These are phyloP conservation scores for Drosophila neutralis DNA, from an alignment of 2,888 invertebrate genomes.

Conservation along the genomic window DNA sequence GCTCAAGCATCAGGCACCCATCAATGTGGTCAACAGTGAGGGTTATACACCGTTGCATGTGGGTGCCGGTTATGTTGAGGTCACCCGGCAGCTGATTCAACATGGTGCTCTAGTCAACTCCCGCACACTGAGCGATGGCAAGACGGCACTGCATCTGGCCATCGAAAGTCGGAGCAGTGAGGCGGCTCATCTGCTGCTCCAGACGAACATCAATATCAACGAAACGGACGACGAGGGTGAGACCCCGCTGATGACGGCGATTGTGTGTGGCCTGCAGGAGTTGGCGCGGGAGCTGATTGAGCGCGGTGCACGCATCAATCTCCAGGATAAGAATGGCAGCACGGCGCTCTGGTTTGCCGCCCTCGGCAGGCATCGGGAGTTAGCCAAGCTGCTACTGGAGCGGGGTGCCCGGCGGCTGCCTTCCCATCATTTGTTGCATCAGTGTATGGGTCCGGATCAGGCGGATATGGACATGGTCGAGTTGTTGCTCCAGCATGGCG, in stretches of 20 bases:
- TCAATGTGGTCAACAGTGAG: conserved; percentile 88
- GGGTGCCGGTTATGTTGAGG: conserved; percentile 87
- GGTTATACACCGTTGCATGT: conserved; percentile 89
- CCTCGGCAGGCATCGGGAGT: conserved; percentile 67
- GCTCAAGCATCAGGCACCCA: conserved; percentile 87
- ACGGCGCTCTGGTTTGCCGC: conserved; percentile 83
- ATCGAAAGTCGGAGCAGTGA: conserved; percentile 86
- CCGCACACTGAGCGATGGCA: conserved; percentile 86
- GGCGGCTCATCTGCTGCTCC: conserved; percentile 86
- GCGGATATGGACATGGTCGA: conserved; percentile 85
- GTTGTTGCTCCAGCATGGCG: conserved; percentile 78
- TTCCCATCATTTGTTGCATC: conserved; percentile 89
- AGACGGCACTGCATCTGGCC: conserved; percentile 88
- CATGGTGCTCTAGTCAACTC: conserved; percentile 87
- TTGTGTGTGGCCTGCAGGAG: conserved; percentile 79
- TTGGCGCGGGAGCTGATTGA: conserved; percentile 86
- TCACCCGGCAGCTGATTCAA: conserved; percentile 86
- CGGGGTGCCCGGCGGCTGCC: conserved; percentile 90
- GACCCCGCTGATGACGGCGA: conserved; percentile 86
- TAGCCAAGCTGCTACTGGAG: conserved; percentile 85
- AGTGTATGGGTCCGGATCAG: conserved; percentile 86
- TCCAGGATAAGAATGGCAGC: conserved; percentile 88
- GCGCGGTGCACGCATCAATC: conserved; percentile 88
- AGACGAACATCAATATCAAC: conserved; percentile 87
- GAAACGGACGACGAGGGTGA: conserved; percentile 87